Base-by-base conservation (phyloP, 2,797 vertebrate species). In the Kryptolebias ocellatus region DNA sequence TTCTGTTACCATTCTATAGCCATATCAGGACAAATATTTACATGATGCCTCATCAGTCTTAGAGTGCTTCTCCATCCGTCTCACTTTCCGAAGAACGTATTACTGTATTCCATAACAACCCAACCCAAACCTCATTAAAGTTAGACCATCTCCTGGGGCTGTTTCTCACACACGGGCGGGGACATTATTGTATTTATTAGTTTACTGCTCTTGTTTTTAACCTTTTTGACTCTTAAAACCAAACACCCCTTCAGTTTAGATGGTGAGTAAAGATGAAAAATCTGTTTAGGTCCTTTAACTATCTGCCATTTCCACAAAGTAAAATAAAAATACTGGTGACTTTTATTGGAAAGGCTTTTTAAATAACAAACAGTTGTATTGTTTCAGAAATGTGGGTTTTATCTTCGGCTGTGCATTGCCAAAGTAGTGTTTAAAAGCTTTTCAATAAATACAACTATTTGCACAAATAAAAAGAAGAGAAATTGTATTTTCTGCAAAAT, bases 161-260 rank as follows among this genome's bases (percentile, higher is more conserved):
- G 37, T 83, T 84, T 87, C 87, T 83, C 76, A 64, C 66, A 75
- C 60, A 67, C 20, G 44, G 20, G 54, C 28, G 42, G 15, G 18
- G 27, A 27, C 60, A 66, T 69, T 65, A 28, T 67, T 77, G 70
- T 42, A 72, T 82, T 85, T 81, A 85, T 83, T 67, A 46, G 42
- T 83, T 86, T 84, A 78, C 62, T 64, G 44, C 50, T 46, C 59
- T 34, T 53, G 53, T 64, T 71, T 29, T 34, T 12, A 51, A 62
- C 16, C 53, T 55, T 75, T 77, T 56, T 45, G 39, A 71, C n/a
- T 28, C 1, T 58, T 52, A 31, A 60, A 78, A 47, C 47, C 62
- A 69, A 79, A 24, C 20, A 3, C 5, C n/a, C 51, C 47, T 34
- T 28, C 2, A 28, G 29, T 42, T 42, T 42, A 42, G 39, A 42